Evolutionary conservation across 2,888 invertebrate genomes (phyloP).

Genomic region (Polymixis flavicincta): DNA sequence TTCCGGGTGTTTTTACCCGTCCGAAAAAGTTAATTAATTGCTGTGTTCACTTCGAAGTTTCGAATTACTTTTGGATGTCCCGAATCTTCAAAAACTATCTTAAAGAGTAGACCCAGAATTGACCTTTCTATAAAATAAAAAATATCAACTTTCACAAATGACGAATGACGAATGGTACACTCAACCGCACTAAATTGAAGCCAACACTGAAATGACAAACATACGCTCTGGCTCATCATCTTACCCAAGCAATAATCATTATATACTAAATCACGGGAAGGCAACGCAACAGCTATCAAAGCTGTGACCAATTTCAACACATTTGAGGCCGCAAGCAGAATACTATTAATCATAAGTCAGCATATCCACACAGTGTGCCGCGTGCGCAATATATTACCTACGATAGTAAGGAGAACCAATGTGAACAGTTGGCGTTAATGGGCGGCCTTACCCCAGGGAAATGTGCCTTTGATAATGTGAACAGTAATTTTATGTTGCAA

Average conservation of each 20-base stretch:
- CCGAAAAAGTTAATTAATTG: too few species aligned
- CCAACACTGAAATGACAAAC: conserved; percentile 45
- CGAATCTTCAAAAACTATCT: too few species aligned
- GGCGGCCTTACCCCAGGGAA: conserved; percentile 86
- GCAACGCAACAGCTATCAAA: conserved; percentile 66
- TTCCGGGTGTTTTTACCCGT: too few species aligned
- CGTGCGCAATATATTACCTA: conserved; percentile 80
- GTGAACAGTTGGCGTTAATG: conserved; percentile 90
- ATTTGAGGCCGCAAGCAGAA: conserved; percentile 73
- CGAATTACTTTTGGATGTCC: too few species aligned
- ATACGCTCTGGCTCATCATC: conserved; percentile 49
- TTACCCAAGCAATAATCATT: conserved; percentile 59
- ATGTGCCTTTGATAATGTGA: conserved; percentile 85
- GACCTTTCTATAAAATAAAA: background rate
- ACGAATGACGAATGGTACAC: conserved; percentile 32
- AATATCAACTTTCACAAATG: background rate
- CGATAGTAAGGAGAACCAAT: conserved; percentile 75
- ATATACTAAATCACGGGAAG: conserved; percentile 59
- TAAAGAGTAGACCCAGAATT: too few species aligned
- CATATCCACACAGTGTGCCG: conserved; percentile 74
- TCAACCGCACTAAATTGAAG: conserved; percentile 19
- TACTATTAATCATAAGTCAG: conserved; percentile 77
- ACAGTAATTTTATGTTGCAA: conserved; percentile 87
- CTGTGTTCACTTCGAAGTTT: too few species aligned
- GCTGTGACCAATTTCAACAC: conserved; percentile 75